Base-by-base conservation (phyloP, 2,113 vertebrate genomes). In the Ardeotis arabs region DNA sequence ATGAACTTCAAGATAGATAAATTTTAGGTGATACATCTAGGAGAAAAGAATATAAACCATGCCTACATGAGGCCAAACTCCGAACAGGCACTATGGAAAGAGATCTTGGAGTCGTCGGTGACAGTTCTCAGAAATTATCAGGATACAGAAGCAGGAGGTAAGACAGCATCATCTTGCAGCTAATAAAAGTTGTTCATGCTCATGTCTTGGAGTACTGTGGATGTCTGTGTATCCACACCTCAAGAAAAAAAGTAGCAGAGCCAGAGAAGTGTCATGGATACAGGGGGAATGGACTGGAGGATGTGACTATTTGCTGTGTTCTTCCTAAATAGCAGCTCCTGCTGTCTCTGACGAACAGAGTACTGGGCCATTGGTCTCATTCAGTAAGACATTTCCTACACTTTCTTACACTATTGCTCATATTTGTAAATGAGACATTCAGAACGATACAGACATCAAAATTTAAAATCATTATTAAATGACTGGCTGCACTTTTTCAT, bases 61-160 rank as follows among this genome's bases (percentile, higher is more conserved):
- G 22, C 19, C 4, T 58, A 14, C 15, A 2, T 19, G 39, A 72
- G 22, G 35, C 49, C 84, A 64, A 81, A n/a, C 41, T 63, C 45
- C 66, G 33, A 53, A 18, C 29, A 56, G 55, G 39, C 55, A 84
- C 47, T 31, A 4, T 11, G n/a, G 66, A 68, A 55, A 55, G 60
- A 81, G 66, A 49, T 50, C 66, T 7, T 63, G 60, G 56, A 68
- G 17, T 31, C 0, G 0, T 45, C 2, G 0, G 20, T 58, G 35
- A 5, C 18, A 22, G 47, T 45, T 67, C 66, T 47, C 12, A 52
- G 79, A 55, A 88, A 21, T 37, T 25, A 31, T n/a, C 25, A n/a
- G 16, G 70, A 52, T 17, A 8, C n/a, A 15, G 64, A 41, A 56
- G 72, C 50, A 50, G 55, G 50, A 73, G 55, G 45, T 45, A 75